Evolutionary conservation across 2,797 vertebrate genomes (phyloP), one percentile per base, ranked within the genome.

Genomic region (Streptopelia turtur): DNA sequence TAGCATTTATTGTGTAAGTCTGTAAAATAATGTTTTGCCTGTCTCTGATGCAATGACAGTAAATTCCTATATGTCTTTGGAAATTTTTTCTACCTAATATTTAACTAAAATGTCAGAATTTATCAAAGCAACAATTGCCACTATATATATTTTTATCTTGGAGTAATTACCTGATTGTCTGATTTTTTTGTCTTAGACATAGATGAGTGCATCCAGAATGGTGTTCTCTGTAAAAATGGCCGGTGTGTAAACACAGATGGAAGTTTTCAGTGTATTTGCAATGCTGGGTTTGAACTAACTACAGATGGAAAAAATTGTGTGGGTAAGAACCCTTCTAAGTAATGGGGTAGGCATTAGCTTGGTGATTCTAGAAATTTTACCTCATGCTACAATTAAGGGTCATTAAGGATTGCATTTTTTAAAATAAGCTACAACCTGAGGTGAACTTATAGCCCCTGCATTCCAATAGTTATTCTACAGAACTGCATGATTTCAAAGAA

Each of bases 221-320:
- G 98, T 7, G 66, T 97, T 68, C 98, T 98, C 13, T 98, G 98
- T 92, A 98, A 97, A 90, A 97, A 98, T 49, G 98, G 98, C 2
- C 95, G 98, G 6, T 98, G 98, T 95, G 97, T 98, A 49, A 98
- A 98, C 85, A 98, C 97, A 2, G 97, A 98, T 41, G 98, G 98
- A 69, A 98, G 98, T 78, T 98, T 98, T 84, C 98, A 97, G 47
- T 98, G 98, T 86, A 98, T 98, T 93, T 98, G 98, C 90, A 98
- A 98, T 76, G 97, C 97, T 75, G 98, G 98, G 3, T 98, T 98
- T 97, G 97, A 98, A 75, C 93, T 98, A 56, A 96, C 97, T 35
- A 37, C 98, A 17, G 98, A 98, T 55, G 94, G 96, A 55, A 98
- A 96, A 86, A 98, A 97, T 31, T 98, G 98, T 83, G 90, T 98